Conservation (phyloP, 2,888 invertebrate species). For the Argyresthia albistria region DNA sequence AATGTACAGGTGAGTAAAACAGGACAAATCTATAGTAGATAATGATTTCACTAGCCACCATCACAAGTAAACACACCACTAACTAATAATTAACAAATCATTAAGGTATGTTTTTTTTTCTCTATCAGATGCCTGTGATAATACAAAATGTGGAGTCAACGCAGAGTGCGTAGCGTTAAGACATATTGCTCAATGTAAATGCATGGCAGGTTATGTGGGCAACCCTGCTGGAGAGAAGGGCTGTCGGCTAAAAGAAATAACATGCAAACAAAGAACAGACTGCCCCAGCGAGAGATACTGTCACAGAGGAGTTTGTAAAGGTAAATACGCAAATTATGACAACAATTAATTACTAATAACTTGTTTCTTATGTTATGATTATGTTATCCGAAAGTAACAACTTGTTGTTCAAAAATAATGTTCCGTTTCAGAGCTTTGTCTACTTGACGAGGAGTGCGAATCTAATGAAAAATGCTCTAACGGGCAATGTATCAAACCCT, state of each 20-base stretch:
- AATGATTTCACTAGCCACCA: background rate
- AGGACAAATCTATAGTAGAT: background rate
- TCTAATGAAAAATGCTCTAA: slow-evolving; percentile 84
- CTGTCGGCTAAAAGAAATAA: slow-evolving; percentile 81
- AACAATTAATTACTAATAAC: too few relatives aligned
- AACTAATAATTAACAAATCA: background rate
- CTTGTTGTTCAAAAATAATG: background rate
- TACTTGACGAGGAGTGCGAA: slow-evolving; percentile 84
- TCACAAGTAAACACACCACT: background rate
- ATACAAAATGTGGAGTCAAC: slow-evolving; percentile 84
- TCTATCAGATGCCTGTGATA: slow-evolving; percentile 81
- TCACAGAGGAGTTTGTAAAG: slow-evolving; percentile 84
- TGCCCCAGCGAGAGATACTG: slow-evolving; percentile 88
- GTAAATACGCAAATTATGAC: slow-evolving; percentile 49
- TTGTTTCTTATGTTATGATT: too few relatives aligned
- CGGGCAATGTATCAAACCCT: slow-evolving; percentile 88
- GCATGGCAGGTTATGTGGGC: slow-evolving; percentile 84
- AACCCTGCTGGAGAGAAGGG: slow-evolving; percentile 81
- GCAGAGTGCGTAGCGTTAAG: slow-evolving; percentile 85
- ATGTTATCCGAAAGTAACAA: too few relatives aligned
- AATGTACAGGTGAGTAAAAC: slow-evolving; percentile 76
- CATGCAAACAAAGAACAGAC: slow-evolving; percentile 79
- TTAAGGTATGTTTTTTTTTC: slow-evolving; percentile 7
- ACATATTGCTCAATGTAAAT: slow-evolving; percentile 85
- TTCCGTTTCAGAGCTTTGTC: slow-evolving; percentile 77